A percentile compares a stretch with the other conserved stretches of the same genome.
Conservation (phyloP, 2,888 invertebrate genomes). For the Cistogaster globosa region DNA sequence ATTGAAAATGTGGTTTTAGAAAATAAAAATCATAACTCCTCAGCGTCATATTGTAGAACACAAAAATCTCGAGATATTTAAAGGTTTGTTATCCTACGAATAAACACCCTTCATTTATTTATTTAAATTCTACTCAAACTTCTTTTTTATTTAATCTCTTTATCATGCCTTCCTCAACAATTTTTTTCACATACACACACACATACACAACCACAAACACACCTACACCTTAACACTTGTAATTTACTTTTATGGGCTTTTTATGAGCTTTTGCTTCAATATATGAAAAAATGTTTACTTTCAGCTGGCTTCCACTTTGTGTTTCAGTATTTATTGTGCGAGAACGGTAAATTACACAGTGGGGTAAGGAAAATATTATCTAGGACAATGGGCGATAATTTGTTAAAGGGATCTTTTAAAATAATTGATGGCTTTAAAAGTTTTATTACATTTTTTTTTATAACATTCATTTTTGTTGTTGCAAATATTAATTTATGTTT, state of each 20-base stretch:
- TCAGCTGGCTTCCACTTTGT: not conserved
- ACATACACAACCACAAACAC: not conserved
- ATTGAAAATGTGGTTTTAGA: too few species aligned
- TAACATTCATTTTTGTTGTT: not conserved
- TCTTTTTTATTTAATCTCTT: not conserved
- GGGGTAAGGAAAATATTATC: not conserved
- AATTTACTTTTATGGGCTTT: conserved; percentile 26
- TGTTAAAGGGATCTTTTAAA: conserved; percentile 35
- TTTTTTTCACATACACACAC: not conserved
- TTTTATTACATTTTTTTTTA: conserved; percentile 14
- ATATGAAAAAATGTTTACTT: not conserved
- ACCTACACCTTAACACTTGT: not conserved
- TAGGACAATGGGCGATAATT: conserved; percentile 44
- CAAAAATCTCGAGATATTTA: too few species aligned
- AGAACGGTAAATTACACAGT: too few species aligned
- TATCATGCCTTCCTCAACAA: not conserved
- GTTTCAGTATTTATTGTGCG: not conserved
- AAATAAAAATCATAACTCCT: too few species aligned
- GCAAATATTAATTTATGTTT: too few species aligned
- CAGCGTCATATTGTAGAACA: too few species aligned
- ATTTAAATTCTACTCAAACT: not conserved
- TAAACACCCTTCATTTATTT: not conserved
- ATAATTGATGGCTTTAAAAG: conserved; percentile 41
- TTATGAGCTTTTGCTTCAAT: not conserved
- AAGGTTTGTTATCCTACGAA: too few species aligned